Evolutionary conservation across 1,140 invertebrate genomes (phyloP).

Genomic region (Drosophila subobscura): DNA sequence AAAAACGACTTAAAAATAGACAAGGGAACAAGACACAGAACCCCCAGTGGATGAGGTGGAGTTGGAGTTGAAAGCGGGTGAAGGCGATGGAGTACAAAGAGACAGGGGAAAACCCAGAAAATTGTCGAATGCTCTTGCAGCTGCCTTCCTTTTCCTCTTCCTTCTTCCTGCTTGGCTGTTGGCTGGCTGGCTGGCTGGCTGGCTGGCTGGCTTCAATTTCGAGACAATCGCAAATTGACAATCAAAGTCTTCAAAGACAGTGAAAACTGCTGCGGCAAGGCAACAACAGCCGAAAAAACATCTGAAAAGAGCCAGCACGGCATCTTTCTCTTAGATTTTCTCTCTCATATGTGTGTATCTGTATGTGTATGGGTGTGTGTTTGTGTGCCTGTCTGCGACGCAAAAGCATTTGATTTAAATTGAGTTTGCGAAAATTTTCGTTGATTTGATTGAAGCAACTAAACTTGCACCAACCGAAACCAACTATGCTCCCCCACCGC

Average conservation of each 20-base stretch:
- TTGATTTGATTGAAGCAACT: conserved; percentile 82
- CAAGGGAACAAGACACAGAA: conserved; percentile 68
- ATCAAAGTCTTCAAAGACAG: conserved; percentile 82
- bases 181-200: conserved; percentile 24
- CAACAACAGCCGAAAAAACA: conserved; percentile 61
- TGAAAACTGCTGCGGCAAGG: conserved; percentile 74
- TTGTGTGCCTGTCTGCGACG: conserved; percentile 55
- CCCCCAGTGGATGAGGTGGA: conserved; percentile 28
- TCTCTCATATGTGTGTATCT: conserved; percentile 26
- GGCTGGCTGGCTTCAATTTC: conserved; percentile 72
- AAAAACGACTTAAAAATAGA: conserved; percentile 81
- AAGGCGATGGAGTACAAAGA: not conserved
- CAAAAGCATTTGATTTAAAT: conserved; percentile 82
- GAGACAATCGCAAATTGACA: conserved; percentile 82
- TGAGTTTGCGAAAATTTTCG: conserved; percentile 80
- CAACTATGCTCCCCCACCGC: conserved; percentile 37
- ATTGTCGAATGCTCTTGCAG: conserved; percentile 54
- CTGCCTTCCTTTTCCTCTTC: conserved; percentile 15
- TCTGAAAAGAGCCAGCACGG: conserved; percentile 67
- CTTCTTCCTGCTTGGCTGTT: conserved; percentile 2
- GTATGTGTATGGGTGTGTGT: conserved; percentile 25
- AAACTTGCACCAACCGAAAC: conserved; percentile 71
- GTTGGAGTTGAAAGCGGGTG: not conserved
- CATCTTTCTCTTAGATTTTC: conserved; percentile 64
- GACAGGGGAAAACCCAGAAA: conserved; percentile 21